Conservation (phyloP, 2,888 invertebrate genomes). For the Lacanobia oleracea region DNA sequence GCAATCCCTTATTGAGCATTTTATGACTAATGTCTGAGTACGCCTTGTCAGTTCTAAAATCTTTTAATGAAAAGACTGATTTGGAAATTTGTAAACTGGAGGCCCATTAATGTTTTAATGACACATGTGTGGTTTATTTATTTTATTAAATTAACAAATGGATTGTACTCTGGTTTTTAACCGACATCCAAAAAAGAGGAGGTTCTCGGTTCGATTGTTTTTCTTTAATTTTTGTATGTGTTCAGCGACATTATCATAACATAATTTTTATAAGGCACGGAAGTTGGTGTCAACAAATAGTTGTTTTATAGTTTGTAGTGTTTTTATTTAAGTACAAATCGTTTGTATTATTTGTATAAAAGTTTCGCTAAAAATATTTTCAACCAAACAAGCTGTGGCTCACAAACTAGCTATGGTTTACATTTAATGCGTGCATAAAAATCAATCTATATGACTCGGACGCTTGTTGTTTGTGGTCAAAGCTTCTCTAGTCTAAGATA, state of each 20-base stretch:
- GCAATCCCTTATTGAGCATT: slow-evolving; percentile 27
- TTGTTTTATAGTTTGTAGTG: too few species aligned
- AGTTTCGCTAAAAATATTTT: too few species aligned
- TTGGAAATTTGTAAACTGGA: background rate
- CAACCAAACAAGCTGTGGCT: background rate
- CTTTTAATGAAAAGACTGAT: background rate
- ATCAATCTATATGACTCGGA: background rate
- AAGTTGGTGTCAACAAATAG: too few species aligned
- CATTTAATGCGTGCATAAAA: background rate
- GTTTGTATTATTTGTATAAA: too few species aligned
- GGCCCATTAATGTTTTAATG: background rate
- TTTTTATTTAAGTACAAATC: too few species aligned
- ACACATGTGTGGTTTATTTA: background rate
- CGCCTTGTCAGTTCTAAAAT: background rate
- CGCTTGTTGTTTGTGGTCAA: background rate
- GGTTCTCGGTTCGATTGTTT: too few species aligned
- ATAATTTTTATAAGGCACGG: too few species aligned
- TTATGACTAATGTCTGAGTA: slow-evolving; percentile 22
- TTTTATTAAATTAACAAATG: background rate
- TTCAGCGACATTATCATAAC: too few species aligned
- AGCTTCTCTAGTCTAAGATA: slow-evolving; percentile 10
- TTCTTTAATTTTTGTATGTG: too few species aligned
- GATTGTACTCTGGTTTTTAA: too few species aligned
- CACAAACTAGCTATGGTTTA: background rate
- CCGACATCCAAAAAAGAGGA: too few species aligned